Conservation (phyloP, 2,113 vertebrate species). For the Crotalus horridus region DNA sequence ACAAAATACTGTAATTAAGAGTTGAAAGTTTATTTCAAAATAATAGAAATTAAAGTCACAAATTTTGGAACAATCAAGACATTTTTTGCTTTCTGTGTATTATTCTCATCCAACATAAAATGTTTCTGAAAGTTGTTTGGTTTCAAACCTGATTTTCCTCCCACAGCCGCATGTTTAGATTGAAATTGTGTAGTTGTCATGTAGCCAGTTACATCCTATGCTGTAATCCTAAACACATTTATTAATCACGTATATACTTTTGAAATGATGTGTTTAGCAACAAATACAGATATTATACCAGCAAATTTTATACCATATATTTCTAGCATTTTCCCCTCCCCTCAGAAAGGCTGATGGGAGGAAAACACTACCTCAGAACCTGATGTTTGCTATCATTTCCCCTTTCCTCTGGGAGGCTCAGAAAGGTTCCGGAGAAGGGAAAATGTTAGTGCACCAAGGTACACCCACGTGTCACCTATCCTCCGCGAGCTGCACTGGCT, state of each 20-base stretch:
- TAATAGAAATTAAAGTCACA: neutral
- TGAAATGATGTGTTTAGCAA: neutral
- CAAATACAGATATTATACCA: neutral
- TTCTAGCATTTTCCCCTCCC: neutral
- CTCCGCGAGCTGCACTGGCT: no score
- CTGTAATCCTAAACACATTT: neutral
- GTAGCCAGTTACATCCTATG: neutral
- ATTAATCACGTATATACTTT: neutral
- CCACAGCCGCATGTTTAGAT: neutral
- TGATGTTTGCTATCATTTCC: neutral
- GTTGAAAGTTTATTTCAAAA: neutral
- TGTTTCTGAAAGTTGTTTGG: neutral
- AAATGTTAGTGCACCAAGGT: neutral
- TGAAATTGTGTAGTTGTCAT: neutral
- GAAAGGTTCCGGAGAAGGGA: neutral
- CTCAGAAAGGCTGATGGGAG: neutral
- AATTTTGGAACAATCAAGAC: neutral
- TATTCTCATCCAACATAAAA: neutral
- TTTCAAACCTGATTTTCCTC: neutral
- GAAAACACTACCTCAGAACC: neutral
- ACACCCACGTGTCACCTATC: no score
- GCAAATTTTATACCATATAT: neutral
- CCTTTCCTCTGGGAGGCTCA: no score
- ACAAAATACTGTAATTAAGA: neutral
- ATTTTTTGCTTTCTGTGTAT: neutral